A percentile compares a stretch with the other conserved stretches of the same genome.
Evolutionary conservation across 2,888 invertebrate species (phyloP).

Genomic region (Odontomyia ornata): DNA sequence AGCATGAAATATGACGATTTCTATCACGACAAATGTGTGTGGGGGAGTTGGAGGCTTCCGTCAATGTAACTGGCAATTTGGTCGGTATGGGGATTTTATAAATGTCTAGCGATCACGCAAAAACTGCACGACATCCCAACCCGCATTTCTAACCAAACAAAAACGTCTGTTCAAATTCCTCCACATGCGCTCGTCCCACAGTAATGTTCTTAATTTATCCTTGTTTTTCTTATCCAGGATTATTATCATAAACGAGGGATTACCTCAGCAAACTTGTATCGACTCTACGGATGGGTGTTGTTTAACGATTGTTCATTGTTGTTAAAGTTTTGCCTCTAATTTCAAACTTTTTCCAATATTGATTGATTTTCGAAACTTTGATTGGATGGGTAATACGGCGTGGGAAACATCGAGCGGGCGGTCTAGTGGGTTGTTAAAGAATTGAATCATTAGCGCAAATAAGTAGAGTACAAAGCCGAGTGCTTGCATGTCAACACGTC

Average conservation of each 20-base stretch:
- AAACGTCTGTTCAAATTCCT: neutral
- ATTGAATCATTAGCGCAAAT: too few relatives aligned
- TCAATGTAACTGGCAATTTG: conserved; percentile 28
- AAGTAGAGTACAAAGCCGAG: too few relatives aligned
- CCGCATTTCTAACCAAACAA: conserved; percentile 13
- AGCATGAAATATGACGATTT: conserved; percentile 20
- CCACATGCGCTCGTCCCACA: neutral
- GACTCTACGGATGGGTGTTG: neutral
- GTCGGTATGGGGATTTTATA: conserved; percentile 21
- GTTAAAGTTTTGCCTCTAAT: neutral
- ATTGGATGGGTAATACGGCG: conserved; percentile 20
- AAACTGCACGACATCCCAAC: conserved; percentile 25
- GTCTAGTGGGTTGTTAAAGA: too few relatives aligned
- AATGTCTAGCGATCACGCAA: conserved; percentile 32
- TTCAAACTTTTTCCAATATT: neutral
- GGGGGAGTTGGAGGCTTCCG: neutral
- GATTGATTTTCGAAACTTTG: conserved; percentile 39
- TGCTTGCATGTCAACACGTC: too few relatives aligned
- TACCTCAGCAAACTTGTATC: conserved; percentile 2
- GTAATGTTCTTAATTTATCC: too few relatives aligned
- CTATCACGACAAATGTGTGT: neutral
- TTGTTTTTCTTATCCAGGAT: neutral
- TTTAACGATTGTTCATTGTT: neutral
- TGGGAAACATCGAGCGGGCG: neutral
- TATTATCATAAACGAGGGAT: conserved; percentile 14